Percentiles rank a stretch among this genome's conserved stretches.
Evolutionary conservation across 2,888 invertebrate species (phyloP).

Genomic region (Barypeithes pellucidus): DNA sequence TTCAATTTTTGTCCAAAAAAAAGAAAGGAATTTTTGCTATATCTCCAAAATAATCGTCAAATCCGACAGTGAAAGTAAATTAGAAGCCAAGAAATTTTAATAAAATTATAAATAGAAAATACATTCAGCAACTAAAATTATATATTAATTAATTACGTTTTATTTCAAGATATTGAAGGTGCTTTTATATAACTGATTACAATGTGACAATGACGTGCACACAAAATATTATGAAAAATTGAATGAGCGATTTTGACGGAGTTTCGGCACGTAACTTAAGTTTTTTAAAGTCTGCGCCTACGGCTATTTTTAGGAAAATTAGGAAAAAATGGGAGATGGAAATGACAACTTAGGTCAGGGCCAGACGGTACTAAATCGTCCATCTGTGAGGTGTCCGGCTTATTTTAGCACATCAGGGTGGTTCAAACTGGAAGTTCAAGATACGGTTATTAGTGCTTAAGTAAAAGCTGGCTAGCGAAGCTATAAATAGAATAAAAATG

Average conservation of each 20-base stretch:
- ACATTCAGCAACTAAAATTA: background rate
- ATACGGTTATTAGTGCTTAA: background rate
- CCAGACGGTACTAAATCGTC: background rate
- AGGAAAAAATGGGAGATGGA: conserved; percentile 3
- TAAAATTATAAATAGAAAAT: background rate
- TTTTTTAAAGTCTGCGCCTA: background rate
- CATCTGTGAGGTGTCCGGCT: background rate
- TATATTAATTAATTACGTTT: background rate
- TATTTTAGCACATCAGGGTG: background rate
- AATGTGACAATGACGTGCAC: background rate
- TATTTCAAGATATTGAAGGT: background rate
- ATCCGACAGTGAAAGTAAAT: background rate
- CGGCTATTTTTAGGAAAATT: conserved; percentile 13
- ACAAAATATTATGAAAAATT: background rate
- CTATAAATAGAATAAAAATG: conserved; percentile 52
- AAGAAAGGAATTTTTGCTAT: no score
- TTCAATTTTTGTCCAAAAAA: no score
- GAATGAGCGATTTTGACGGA: background rate
- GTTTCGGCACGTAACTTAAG: background rate
- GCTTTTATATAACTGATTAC: conserved; percentile 1
- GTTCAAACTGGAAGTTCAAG: background rate
- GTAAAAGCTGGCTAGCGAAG: conserved; percentile 28
- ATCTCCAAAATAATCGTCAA: background rate
- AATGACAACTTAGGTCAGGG: conserved; percentile 16
- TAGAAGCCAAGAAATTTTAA: background rate